Percentiles rank a stretch among this genome's conserved stretches.
Conservation (phyloP, 2,888 invertebrate species). For the Lochmaea crataegi region DNA sequence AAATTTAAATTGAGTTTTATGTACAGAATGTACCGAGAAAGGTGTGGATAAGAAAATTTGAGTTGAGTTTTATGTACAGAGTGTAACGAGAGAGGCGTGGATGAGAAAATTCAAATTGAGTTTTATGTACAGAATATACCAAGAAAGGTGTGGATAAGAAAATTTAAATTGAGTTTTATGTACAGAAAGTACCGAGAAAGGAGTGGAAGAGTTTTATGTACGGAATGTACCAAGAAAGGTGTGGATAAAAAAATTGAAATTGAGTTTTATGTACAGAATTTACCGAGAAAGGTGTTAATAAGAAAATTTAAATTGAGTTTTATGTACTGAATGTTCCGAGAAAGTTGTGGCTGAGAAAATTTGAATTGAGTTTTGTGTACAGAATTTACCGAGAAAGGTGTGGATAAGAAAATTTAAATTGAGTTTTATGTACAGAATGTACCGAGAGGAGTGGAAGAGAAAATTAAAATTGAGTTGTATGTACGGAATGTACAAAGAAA, state of each 20-base stretch:
- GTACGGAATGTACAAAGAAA: too few relatives aligned
- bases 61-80: too few relatives aligned
- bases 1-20: neutral
- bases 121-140: too few relatives aligned
- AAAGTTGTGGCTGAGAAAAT: too few relatives aligned
- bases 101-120: too few relatives aligned
- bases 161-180: neutral
- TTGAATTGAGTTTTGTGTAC: constrained; percentile 5
- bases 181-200: too few relatives aligned
- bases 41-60: neutral
- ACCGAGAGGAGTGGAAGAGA: neutral
- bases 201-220: too few relatives aligned
- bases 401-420: neutral
- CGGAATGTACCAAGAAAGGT: neutral
- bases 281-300: neutral
- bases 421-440: too few relatives aligned
- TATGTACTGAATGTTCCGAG: too few relatives aligned
- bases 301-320: neutral
- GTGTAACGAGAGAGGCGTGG: too few relatives aligned
- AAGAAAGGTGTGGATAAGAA: neutral
- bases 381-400: neutral
- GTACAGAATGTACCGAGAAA: neutral
- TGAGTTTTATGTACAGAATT: too few relatives aligned
- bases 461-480: neutral
- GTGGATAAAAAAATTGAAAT: neutral